Conservation (phyloP, 1,140 invertebrate genomes). For the Cydia strobilella region DNA sequence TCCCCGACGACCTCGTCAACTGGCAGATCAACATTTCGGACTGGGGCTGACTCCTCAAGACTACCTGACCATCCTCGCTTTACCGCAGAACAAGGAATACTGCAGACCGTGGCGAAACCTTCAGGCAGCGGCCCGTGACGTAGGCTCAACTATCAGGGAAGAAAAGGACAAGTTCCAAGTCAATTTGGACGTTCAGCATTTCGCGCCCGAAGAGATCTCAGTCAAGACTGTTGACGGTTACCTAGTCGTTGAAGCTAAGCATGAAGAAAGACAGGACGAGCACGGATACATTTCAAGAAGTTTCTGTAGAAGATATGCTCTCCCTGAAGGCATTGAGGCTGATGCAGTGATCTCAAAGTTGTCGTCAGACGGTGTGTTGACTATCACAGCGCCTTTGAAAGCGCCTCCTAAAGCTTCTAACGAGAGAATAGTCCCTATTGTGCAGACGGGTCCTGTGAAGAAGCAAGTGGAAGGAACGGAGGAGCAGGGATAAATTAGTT, state of each 20-base stretch:
- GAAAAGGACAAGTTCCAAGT: constrained; percentile 81
- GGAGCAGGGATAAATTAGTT: constrained; percentile 34
- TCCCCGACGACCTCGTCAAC: constrained; percentile 41
- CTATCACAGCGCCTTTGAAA: constrained; percentile 84
- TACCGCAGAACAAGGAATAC: constrained; percentile 53
- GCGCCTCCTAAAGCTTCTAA: constrained; percentile 68
- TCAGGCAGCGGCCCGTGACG: constrained; percentile 46
- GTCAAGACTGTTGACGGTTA: constrained; percentile 88
- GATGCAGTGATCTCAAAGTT: constrained; percentile 84
- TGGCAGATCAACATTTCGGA: constrained; percentile 59
- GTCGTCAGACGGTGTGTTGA: constrained; percentile 87
- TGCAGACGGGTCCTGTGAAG: constrained; percentile 81
- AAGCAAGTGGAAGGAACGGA: constrained; percentile 44
- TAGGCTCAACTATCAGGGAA: constrained; percentile 53
- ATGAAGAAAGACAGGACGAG: constrained; percentile 87
- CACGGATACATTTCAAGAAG: constrained; percentile 87
- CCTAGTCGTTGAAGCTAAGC: constrained; percentile 86
- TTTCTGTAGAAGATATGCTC: constrained; percentile 84
- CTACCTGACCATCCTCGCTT: constrained; percentile 49
- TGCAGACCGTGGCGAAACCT: constrained; percentile 56
- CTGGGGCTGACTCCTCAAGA: constrained; percentile 58
- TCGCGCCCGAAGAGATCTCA: constrained; percentile 89
- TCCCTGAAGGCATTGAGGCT: constrained; percentile 85
- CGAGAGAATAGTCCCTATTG: constrained; percentile 83
- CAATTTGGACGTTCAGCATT: constrained; percentile 90